Evolutionary conservation across 2,888 invertebrate genomes (phyloP).

Genomic region (Cephus sareptanus): DNA sequence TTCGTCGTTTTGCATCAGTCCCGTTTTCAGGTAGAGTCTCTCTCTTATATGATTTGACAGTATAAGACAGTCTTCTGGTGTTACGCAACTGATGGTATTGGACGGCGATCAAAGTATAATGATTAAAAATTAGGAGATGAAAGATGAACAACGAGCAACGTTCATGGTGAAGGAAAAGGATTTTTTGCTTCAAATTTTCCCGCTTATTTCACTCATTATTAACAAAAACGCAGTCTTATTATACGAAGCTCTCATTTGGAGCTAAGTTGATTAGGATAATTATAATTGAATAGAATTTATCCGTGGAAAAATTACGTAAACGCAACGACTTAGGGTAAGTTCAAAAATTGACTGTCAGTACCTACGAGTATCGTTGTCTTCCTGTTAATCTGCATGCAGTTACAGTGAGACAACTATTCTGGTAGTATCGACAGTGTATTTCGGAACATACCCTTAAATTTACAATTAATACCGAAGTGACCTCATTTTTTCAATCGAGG

Average conservation of each 20-base stretch:
- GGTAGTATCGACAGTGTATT: too few relatives aligned
- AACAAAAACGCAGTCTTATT: slow-evolving; percentile 64
- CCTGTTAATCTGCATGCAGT: too few relatives aligned
- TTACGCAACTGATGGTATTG: background rate
- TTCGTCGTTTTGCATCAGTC: background rate
- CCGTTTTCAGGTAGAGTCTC: background rate
- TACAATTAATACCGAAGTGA: background rate
- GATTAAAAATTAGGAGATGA: background rate
- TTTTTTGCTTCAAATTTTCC: slow-evolving; percentile 26
- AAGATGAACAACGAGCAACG: background rate
- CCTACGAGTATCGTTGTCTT: too few relatives aligned
- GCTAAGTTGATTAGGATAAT: background rate
- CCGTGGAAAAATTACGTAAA: background rate
- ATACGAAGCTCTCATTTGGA: slow-evolving; percentile 33
- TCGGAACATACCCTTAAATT: background rate
- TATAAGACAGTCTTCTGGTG: background rate
- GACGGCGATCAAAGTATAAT: background rate
- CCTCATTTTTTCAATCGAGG: background rate
- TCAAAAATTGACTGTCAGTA: too few relatives aligned
- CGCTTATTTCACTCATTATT: slow-evolving; percentile 49
- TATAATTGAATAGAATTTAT: background rate
- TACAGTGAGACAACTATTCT: too few relatives aligned
- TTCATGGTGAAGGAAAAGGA: background rate
- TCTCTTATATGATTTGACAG: background rate
- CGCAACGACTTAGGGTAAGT: background rate